Percentiles rank a stretch among this genome's conserved stretches.
Conservation (phyloP, 2,113 vertebrate species). For the Myiozetetes cayanensis region DNA sequence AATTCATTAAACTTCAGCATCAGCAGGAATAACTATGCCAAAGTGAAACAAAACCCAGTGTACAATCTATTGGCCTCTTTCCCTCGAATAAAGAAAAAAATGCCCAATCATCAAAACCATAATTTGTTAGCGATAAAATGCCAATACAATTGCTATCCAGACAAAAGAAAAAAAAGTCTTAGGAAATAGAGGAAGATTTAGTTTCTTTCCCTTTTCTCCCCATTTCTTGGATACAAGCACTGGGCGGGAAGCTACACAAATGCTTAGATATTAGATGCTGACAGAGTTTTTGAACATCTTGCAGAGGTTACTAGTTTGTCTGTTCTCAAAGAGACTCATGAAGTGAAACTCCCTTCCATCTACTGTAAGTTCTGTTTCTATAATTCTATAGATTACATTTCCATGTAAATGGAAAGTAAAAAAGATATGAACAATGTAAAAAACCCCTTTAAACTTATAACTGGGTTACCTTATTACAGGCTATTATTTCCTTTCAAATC, state of each 20-base stretch:
- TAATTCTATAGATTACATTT: neutral
- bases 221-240: neutral
- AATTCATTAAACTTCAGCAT: neutral
- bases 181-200: neutral
- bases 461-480: neutral
- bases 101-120: accelerated
- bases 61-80: neutral
- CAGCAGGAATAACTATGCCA: neutral
- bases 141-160: neutral
- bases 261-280: neutral
- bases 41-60: neutral
- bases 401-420: neutral
- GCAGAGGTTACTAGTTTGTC: neutral
- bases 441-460: neutral
- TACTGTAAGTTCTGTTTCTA: neutral
- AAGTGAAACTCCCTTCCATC: neutral
- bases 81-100: neutral
- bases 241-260: neutral
- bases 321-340: neutral
- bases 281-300: neutral
- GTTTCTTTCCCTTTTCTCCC: accelerated
- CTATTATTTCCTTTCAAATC: neutral
- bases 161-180: neutral
- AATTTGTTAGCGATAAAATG: neutral
- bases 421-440: neutral